Base-by-base conservation (phyloP, 2,113 vertebrate genomes). In the Zosterops japonicus region DNA sequence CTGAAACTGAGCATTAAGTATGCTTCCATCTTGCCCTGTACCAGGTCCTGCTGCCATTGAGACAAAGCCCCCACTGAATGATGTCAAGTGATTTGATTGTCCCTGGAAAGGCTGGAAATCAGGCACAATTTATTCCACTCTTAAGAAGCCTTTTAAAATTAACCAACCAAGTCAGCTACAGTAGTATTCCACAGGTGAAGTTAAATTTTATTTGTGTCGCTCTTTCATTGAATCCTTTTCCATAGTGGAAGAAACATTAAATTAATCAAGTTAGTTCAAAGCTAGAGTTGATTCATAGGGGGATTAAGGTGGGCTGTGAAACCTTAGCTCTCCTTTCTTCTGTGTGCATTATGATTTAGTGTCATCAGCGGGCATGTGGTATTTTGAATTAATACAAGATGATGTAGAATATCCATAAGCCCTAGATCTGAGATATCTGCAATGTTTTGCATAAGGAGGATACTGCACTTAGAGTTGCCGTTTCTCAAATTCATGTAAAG, bases 401-500 rank as follows among this genome's bases (percentile, higher is more conserved):
- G 22, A 29, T 52, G n/a, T 9, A 55, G 33, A 69, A 28, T 67
- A 59, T 46, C 42, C 19, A 59, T 77, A 76, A 90, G 47, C 10
- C 33, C 55, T 42, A 53, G 22, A 77, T 17, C 50, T 39, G 25
- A 80, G 33, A 47, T 14, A 19, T 33, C 52, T 5, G 18, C 2
- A 3, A 36, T 0, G 0, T 75, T 77, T 83, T n/a, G 52, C 65
- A 65, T 53, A 56, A 60, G 68, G 44, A 76, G 25, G 53, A 75
- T 25, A 22, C 24, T 63, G 64, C 39, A 44, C 11, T 70, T 35
- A 18, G 53, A 75, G n/a, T 14, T 64, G 59, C 64, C 27, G 28
- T 79, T 94, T 87, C 85, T 89, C 68, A 97, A 33, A 89, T 84
- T 84, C 41, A 44, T 33, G 69, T 53, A 24, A 89, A 83, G 80